These are phyloP conservation scores for Spodoptera picta DNA, from an alignment of 2,888 invertebrate species.

Conservation along the genomic window DNA sequence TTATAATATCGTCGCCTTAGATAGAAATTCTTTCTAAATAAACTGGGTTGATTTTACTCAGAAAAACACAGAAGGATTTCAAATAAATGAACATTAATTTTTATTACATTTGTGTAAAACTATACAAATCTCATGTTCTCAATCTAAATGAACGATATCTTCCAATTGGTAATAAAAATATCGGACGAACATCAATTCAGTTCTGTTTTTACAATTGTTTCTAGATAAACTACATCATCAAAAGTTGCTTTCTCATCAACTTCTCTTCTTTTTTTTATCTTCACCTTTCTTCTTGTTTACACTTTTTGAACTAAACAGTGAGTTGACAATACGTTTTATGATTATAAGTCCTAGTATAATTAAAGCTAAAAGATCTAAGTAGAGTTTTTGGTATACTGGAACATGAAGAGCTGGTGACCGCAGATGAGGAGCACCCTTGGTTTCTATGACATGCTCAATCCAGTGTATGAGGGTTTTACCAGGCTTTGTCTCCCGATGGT, in stretches of 20 bases:
- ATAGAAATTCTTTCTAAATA: too few species aligned
- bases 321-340: slow-evolving; percentile 17
- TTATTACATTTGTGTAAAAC: too few species aligned
- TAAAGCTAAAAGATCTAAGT: slow-evolving; percentile 63
- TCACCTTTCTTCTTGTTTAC: slow-evolving; percentile 21
- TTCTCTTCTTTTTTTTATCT: slow-evolving; percentile 31
- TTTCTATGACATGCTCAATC: slow-evolving; percentile 90
- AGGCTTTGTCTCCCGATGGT: slow-evolving; percentile 85
- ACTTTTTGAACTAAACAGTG: slow-evolving; percentile 13
- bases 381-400: slow-evolving; percentile 74
- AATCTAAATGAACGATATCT: too few species aligned
- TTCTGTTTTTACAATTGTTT: too few species aligned
- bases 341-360: slow-evolving; percentile 33
- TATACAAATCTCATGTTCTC: too few species aligned
- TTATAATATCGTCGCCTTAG: too few species aligned
- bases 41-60: too few species aligned
- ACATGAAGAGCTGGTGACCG: slow-evolving; percentile 67
- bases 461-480: slow-evolving; percentile 90
- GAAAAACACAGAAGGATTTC: too few species aligned
- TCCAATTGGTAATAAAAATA: too few species aligned
- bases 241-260: slow-evolving; percentile 2
- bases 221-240: not conserved
- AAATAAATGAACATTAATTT: too few species aligned
- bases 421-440: slow-evolving; percentile 87
- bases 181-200: too few species aligned